Percentiles rank a stretch among this genome's conserved stretches.
Conservation (phyloP, 2,888 invertebrate genomes). For the Cephus nigrinus region DNA sequence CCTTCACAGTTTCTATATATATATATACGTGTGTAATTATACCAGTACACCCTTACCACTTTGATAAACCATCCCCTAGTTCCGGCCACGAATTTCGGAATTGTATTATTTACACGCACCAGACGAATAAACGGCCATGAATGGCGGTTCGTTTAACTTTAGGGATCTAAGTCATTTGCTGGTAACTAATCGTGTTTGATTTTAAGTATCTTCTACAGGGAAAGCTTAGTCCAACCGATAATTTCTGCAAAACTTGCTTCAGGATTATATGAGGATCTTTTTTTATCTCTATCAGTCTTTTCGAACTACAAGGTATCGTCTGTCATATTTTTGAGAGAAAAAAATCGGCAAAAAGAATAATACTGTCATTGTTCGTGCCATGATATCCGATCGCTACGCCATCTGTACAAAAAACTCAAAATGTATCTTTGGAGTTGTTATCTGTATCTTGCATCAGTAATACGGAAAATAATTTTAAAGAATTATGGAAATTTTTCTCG, state of each 20-base stretch:
- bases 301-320: no score
- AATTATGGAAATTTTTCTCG: no score
- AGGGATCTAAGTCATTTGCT: conserved; percentile 12
- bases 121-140: conserved; percentile 48
- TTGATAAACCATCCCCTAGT: not conserved
- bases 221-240: not conserved
- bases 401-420: no score
- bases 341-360: no score
- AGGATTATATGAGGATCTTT: not conserved
- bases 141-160: conserved; percentile 47
- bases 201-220: not conserved
- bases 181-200: not conserved
- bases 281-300: not conserved
- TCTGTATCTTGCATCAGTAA: no score
- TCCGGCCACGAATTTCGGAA: conserved; percentile 10
- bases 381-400: no score
- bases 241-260: not conserved
- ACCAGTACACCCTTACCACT: not conserved
- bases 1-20: not conserved
- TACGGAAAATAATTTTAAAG: no score
- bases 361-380: no score
- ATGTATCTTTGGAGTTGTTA: no score
- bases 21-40: not conserved
- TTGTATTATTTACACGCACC: conserved; percentile 21
- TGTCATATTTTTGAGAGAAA: no score